A percentile compares a stretch with the other conserved stretches of the same genome.
phyloP scores from a whole-genome alignment of 64 coral and sea anemone genomes.

The Orbicella faveolata region DNA sequence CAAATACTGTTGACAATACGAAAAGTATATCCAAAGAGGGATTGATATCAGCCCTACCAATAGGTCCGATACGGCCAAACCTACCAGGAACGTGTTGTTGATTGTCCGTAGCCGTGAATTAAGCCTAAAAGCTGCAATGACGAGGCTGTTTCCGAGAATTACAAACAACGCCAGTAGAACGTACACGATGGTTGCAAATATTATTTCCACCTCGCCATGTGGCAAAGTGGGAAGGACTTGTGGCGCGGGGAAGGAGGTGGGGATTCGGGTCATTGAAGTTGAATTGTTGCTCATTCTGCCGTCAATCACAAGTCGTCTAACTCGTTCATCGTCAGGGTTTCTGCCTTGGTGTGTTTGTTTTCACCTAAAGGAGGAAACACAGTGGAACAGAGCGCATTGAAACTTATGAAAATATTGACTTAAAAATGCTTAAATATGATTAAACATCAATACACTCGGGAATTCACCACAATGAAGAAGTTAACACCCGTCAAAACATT shows the following conservation, averaged over 20 bases:
- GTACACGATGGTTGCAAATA: constrained; percentile 48
- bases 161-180: constrained; percentile 49
- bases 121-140: constrained; percentile 57
- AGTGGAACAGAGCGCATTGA: not conserved
- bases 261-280: not conserved
- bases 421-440: not conserved
- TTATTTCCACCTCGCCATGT: constrained; percentile 39
- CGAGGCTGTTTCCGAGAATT: constrained; percentile 66
- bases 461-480: not conserved
- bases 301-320: not conserved
- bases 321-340: not conserved
- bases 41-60: constrained; percentile 81
- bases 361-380: not conserved
- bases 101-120: constrained; percentile 55
- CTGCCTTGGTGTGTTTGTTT: not conserved
- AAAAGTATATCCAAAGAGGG: constrained; percentile 84
- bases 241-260: not conserved
- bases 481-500: constrained; percentile 1
- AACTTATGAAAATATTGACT: constrained; percentile 14
- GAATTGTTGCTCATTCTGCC: not conserved
- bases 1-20: constrained; percentile 42
- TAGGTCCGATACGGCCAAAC: constrained; percentile 79
- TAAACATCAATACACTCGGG: not conserved
- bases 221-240: constrained; percentile 6
- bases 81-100: constrained; percentile 79